Percentiles rank a stretch among this genome's conserved stretches.
Evolutionary conservation across 1,140 invertebrate species (phyloP).

Genomic region (Metopolophium dirhodum): DNA sequence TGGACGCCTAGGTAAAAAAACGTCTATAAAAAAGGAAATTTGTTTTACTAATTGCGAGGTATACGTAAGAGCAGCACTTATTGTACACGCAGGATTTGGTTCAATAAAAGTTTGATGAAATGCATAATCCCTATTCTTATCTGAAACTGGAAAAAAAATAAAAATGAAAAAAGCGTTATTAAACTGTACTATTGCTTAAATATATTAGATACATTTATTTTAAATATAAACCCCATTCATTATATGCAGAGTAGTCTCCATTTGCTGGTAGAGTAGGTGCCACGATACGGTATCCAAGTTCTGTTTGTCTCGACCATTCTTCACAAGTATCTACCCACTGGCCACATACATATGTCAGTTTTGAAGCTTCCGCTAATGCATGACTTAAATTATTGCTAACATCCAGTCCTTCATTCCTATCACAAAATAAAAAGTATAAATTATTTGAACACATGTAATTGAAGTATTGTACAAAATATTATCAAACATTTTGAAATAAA

Average conservation of each 20-base stretch:
- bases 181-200: background rate
- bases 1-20: constrained; percentile 77
- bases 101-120: constrained; percentile 67
- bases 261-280: constrained; percentile 77
- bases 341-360: constrained; percentile 76
- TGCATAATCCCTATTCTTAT: constrained; percentile 70
- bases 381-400: constrained; percentile 68
- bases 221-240: constrained; percentile 70
- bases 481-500: background rate
- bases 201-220: constrained; percentile 33
- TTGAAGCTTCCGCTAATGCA: constrained; percentile 77
- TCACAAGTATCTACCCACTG: constrained; percentile 75
- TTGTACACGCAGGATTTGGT: constrained; percentile 74
- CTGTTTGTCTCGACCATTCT: constrained; percentile 66
- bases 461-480: background rate
- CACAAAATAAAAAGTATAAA: background rate
- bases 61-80: constrained; percentile 80
- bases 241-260: constrained; percentile 80
- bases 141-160: constrained; percentile 66
- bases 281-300: constrained; percentile 76
- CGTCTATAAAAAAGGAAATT: constrained; percentile 78
- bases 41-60: constrained; percentile 82
- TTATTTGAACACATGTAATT: background rate
- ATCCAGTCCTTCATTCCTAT: constrained; percentile 67
- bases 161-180: constrained; percentile 45